Percentiles rank a stretch among this genome's conserved stretches.
phyloP scores from a whole-genome alignment of 2,888 invertebrate genomes.

The Brachyopa scutellaris region DNA sequence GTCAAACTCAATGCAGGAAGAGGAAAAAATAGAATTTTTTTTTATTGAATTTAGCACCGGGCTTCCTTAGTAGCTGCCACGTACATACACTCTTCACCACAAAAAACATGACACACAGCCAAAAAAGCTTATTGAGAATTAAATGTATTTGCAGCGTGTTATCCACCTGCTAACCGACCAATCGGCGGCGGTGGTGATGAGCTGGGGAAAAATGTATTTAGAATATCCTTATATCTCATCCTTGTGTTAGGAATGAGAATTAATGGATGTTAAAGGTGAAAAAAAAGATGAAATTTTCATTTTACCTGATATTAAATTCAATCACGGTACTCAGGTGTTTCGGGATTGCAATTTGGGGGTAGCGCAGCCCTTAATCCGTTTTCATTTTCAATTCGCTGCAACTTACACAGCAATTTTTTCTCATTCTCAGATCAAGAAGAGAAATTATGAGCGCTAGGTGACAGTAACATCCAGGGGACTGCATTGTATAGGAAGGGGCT shows the following conservation, averaged over 20 bases:
- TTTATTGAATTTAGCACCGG: conserved; percentile 65
- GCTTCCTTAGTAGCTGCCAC: conserved; percentile 52
- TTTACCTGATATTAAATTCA: conserved; percentile 61
- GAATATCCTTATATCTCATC: conserved; percentile 27
- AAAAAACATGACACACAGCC: conserved; percentile 50
- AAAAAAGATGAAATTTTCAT: conserved; percentile 61
- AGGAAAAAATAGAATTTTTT: conserved; percentile 51
- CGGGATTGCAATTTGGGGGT: conserved; percentile 26
- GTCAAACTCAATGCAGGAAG: conserved; percentile 35
- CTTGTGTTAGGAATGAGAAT: conserved; percentile 33
- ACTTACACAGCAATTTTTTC: no score
- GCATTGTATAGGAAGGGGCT: no score
- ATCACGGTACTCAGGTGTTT: conserved; percentile 53
- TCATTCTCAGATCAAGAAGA: no score
- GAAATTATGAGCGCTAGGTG: no score
- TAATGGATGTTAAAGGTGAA: conserved; percentile 58
- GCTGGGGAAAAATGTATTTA: conserved; percentile 29
- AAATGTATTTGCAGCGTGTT: conserved; percentile 67
- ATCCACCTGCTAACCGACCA: conserved; percentile 65
- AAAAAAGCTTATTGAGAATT: conserved; percentile 69
- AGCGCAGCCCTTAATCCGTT: conserved; percentile 13
- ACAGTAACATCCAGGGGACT: no score
- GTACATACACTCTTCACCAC: conserved; percentile 49
- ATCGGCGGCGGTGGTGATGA: no score
- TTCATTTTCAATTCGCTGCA: no score